Conservation (phyloP, 1,140 invertebrate genomes). For the Drosophila rhopaloa region DNA sequence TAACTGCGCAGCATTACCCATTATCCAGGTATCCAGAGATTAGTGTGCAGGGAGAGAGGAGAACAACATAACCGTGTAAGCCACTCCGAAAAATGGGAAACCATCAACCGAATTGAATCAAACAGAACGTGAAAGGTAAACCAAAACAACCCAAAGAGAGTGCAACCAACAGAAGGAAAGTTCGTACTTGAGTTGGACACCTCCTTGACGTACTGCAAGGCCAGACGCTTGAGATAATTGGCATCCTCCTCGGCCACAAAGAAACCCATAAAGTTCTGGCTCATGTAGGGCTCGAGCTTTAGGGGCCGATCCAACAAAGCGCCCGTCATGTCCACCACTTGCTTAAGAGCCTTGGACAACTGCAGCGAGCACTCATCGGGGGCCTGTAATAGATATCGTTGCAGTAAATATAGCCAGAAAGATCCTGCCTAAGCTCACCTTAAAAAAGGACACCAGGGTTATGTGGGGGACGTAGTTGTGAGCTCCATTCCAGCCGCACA, state of each 20-base stretch:
- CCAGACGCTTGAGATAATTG: slow-evolving; percentile 90
- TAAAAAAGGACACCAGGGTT: slow-evolving; percentile 94
- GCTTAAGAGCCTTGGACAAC: slow-evolving; percentile 88
- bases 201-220: slow-evolving; percentile 91
- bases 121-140: slow-evolving; percentile 52
- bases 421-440: slow-evolving; percentile 86
- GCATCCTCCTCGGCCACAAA: slow-evolving; percentile 92
- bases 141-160: slow-evolving; percentile 56
- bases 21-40: slow-evolving; percentile 35
- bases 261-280: slow-evolving; percentile 94
- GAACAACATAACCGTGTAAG: slow-evolving; percentile 66
- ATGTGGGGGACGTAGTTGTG: slow-evolving; percentile 95
- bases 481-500: slow-evolving; percentile 94
- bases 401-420: not conserved
- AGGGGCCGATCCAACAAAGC: slow-evolving; percentile 87
- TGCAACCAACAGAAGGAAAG: slow-evolving; percentile 44
- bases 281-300: slow-evolving; percentile 92
- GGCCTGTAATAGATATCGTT: slow-evolving; percentile 85
- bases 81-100: slow-evolving; percentile 59
- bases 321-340: slow-evolving; percentile 88
- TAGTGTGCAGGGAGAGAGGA: slow-evolving; percentile 63
- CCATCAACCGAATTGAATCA: slow-evolving; percentile 42
- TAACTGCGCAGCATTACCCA: slow-evolving; percentile 65
- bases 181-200: slow-evolving; percentile 89
- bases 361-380: slow-evolving; percentile 89